Evolutionary conservation across 1,140 invertebrate genomes (phyloP).

Genomic region (Drosophila mauritiana): DNA sequence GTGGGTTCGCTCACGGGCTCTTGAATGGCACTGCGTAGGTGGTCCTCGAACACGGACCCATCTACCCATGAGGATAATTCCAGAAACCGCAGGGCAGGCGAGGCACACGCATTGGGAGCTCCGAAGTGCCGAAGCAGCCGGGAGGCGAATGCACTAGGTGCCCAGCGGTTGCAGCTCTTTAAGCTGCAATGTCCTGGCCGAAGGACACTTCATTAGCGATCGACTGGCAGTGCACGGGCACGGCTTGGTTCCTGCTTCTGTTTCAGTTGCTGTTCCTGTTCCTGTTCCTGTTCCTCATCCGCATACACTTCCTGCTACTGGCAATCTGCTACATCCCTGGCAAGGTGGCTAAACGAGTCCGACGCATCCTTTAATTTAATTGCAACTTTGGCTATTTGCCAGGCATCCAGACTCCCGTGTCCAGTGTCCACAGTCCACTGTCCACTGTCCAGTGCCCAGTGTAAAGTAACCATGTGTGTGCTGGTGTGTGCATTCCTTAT

Average conservation of each 20-base stretch:
- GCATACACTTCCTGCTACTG: not conserved
- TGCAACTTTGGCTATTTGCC: conserved; percentile 58
- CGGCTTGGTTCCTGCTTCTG: not conserved
- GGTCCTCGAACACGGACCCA: not conserved
- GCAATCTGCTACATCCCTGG: conserved; percentile 5
- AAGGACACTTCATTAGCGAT: conserved; percentile 60
- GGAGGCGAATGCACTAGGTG: conserved; percentile 21
- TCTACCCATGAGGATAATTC: conserved; percentile 48
- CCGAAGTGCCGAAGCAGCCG: not conserved
- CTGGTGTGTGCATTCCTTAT: conserved; percentile 60
- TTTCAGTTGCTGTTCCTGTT: not conserved
- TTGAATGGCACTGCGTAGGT: conserved; percentile 7
- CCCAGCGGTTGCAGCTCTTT: conserved; percentile 18
- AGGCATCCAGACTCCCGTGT: conserved; percentile 13
- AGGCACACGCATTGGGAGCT: conserved; percentile 21
- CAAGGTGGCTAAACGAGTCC: conserved; percentile 14
- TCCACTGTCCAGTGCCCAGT: not conserved
- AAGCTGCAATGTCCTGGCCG: conserved; percentile 17
- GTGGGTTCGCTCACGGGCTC: not conserved
- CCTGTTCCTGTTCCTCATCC: not conserved
- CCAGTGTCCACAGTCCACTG: conserved; percentile 9
- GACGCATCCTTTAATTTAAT: conserved; percentile 61
- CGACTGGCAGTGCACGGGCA: conserved; percentile 19
- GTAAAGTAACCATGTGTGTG: conserved; percentile 15
- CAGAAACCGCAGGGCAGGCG: conserved; percentile 21